Evolutionary conservation across 2,113 vertebrate genomes (phyloP).

Genomic region (Geococcyx californianus): DNA sequence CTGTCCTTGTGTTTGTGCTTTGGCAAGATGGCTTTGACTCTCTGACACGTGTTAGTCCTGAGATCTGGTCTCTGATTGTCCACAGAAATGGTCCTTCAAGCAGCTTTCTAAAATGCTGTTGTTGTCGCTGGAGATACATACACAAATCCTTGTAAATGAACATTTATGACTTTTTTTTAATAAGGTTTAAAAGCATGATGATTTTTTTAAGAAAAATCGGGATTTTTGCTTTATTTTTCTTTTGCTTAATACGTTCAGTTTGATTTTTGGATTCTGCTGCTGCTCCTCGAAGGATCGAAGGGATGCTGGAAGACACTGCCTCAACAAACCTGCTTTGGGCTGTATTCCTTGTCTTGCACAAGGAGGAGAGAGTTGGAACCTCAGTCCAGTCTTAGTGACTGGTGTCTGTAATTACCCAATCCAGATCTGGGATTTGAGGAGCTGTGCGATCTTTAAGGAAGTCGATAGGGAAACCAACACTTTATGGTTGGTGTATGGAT

Average conservation of each 20-base stretch:
- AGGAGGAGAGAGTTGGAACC: background rate
- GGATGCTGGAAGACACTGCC: background rate
- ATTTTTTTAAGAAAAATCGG: background rate
- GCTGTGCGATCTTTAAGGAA: background rate
- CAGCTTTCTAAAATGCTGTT: constrained; percentile 2
- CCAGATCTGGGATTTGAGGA: background rate
- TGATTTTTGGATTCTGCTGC: background rate
- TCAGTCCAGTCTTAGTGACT: background rate
- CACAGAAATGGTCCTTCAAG: background rate
- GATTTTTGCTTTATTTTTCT: background rate
- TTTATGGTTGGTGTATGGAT: background rate
- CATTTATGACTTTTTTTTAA: background rate
- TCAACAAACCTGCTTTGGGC: background rate
- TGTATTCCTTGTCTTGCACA: background rate
- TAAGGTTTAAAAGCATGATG: background rate
- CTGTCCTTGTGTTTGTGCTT: background rate
- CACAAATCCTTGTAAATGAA: background rate
- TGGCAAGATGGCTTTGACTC: constrained; percentile 4
- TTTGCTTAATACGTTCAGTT: background rate
- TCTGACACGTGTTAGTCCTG: background rate
- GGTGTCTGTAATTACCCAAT: background rate
- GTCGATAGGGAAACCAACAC: background rate
- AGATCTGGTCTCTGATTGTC: constrained; percentile 20
- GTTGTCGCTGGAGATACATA: background rate
- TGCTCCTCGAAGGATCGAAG: background rate